Base-by-base conservation (phyloP, 2,888 invertebrate species). In the Timema podura region DNA sequence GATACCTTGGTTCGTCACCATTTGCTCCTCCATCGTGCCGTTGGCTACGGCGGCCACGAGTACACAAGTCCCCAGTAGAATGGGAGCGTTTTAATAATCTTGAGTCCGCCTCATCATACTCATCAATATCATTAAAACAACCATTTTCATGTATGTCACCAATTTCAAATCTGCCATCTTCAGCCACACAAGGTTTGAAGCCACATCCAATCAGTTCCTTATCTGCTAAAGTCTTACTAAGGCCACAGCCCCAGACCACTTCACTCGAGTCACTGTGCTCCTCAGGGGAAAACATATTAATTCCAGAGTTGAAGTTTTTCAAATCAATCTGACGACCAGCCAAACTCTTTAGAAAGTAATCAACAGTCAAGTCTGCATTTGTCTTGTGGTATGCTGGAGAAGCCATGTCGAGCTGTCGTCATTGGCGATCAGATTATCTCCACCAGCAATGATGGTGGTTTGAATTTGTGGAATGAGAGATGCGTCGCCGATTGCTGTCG, bases 141-240 rank as follows among this genome's bases (percentile, higher is more conserved):
- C 83, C 83, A 68, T 82, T 83, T 75, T 84, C 84, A 73, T 85
- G 85, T 46, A 85, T 82, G 74, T 85, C 85, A 3, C 84, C 83
- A 70, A 84, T 84, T 76, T 84, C 82, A 76, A 85, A 85, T 44
- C 83, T 77, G 0, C 85, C 85, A 75, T 85, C 84, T 76, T 84
- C 84, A 15, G 75, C 75, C 16, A 72, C 67, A 13, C 74, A 69
- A 11, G 74, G 73, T 68, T 82, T 82, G 80, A 79, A 72, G n/a
- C 69, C 69, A 68, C 67, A 67, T 68, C 79, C 77, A 49, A 68
- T 59, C 54, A 73, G 69, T 66, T 82, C 81, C 72, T 79, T 77
- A 9, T 79, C 79, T 8, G 70, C 72, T 11, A 72, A 59, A 6
- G 47, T 72, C 70, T 72, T 72, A 69, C 69, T 70, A 5, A 69